phyloP scores from a whole-genome alignment of 2,797 vertebrate genomes.

The Eremophila alpestris region DNA sequence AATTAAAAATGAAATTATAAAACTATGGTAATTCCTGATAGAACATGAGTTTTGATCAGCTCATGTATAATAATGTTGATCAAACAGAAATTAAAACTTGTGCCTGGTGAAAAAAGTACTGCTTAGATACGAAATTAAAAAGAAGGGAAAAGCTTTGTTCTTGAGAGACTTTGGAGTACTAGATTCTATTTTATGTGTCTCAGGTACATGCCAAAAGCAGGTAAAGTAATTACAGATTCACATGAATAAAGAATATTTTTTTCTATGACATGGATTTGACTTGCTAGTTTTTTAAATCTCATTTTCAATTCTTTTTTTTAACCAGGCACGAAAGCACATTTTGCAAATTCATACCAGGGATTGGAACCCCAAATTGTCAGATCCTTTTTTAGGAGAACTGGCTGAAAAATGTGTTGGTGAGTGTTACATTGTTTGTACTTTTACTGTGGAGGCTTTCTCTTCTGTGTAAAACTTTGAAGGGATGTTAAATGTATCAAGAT shows the following conservation, averaged over 20 bases:
- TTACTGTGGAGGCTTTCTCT: constrained; percentile 2
- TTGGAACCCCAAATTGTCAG: constrained; percentile 94
- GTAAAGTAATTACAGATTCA: neutral
- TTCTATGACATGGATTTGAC: neutral
- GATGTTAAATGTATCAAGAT: neutral
- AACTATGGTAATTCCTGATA: neutral
- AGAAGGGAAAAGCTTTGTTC: neutral
- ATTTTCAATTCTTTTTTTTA: neutral
- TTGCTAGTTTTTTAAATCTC: neutral
- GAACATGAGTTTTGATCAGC: neutral
- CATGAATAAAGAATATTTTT: neutral
- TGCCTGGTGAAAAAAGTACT: neutral
- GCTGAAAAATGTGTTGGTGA: constrained; percentile 99
- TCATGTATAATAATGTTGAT: neutral
- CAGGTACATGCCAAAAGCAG: neutral
- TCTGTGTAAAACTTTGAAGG: constrained; percentile 11
- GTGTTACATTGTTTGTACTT: constrained; percentile 59
- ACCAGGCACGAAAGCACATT: constrained; percentile 98
- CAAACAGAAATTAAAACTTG: neutral
- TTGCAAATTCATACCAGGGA: constrained; percentile 97
- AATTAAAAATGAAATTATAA: neutral
- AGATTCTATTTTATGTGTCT: neutral
- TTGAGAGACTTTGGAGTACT: neutral
- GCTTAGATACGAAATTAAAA: neutral
- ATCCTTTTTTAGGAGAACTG: constrained; percentile 93